Conservation (phyloP, 2,888 invertebrate species). For the Graphium colonna region DNA sequence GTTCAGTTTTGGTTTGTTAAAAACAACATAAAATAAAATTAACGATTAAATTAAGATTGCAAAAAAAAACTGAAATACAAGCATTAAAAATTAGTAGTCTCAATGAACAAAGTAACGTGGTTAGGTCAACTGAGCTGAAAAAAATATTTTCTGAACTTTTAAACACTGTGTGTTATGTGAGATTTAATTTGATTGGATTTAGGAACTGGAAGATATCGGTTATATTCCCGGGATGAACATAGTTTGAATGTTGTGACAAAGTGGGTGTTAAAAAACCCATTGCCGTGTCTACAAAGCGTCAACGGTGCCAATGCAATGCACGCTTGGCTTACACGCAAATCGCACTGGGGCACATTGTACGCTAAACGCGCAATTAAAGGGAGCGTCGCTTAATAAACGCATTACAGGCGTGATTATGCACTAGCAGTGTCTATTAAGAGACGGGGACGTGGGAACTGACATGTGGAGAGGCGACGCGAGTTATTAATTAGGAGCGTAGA, state of each 20-base stretch:
- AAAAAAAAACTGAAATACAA: too few relatives aligned
- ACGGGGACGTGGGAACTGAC: conserved; percentile 70
- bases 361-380: conserved; percentile 72
- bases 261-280: conserved; percentile 19
- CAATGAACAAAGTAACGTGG: too few relatives aligned
- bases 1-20: too few relatives aligned
- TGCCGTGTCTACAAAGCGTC: conserved; percentile 40
- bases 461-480: conserved; percentile 42
- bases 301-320: conserved; percentile 51
- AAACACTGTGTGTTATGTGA: conserved; percentile 17
- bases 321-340: conserved; percentile 56
- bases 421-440: conserved; percentile 64
- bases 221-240: too few relatives aligned
- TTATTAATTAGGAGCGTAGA: conserved; percentile 18
- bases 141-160: too few relatives aligned
- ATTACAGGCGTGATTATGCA: conserved; percentile 72
- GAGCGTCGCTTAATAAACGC: conserved; percentile 75
- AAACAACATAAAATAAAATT: too few relatives aligned
- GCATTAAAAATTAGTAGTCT: too few relatives aligned
- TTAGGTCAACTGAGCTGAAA: too few relatives aligned
- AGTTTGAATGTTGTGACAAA: too few relatives aligned
- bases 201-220: conserved; percentile 11
- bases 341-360: conserved; percentile 65
- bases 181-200: conserved; percentile 18
- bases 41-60: too few relatives aligned